phyloP scores from a whole-genome alignment of 2,888 invertebrate species.

The Diaphora mendica region DNA sequence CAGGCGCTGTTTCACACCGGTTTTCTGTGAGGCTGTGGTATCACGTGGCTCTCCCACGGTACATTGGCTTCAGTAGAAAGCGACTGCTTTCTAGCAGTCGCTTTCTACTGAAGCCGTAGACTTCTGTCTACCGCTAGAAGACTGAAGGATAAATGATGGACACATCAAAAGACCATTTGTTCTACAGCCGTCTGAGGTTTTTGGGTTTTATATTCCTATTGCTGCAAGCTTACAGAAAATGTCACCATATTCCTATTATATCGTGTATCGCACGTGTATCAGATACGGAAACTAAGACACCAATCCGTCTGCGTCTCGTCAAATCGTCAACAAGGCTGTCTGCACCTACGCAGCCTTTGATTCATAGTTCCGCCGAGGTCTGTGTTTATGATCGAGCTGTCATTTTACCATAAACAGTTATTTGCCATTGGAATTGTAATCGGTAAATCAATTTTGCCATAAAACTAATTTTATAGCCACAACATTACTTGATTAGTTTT shows the following conservation, averaged over 20 bases:
- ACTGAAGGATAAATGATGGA: too few relatives aligned
- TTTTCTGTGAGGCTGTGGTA: too few relatives aligned
- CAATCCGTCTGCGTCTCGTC: conserved; percentile 18
- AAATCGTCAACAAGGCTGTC: conserved; percentile 30
- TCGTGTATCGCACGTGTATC: neutral
- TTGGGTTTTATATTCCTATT: too few relatives aligned
- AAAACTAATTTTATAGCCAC: neutral
- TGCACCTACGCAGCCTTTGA: conserved; percentile 41
- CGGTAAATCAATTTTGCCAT: neutral
- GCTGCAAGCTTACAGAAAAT: too few relatives aligned
- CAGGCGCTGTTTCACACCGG: too few relatives aligned
- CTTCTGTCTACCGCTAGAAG: too few relatives aligned
- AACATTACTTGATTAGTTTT: neutral
- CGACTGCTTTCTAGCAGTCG: too few relatives aligned
- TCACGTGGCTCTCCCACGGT: too few relatives aligned
- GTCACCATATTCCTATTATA: neutral
- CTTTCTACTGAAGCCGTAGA: too few relatives aligned
- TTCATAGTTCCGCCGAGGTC: conserved; percentile 29
- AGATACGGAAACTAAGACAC: conserved; percentile 17
- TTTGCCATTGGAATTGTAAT: neutral
- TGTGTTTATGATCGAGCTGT: conserved; percentile 32
- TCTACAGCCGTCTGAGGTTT: too few relatives aligned
- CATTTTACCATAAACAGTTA: conserved; percentile 6
- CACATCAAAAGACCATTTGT: too few relatives aligned
- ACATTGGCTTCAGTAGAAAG: too few relatives aligned